Base-by-base conservation (phyloP, 53 echinoderm and acorn worm species). In the Temnopleurus reevesii region DNA sequence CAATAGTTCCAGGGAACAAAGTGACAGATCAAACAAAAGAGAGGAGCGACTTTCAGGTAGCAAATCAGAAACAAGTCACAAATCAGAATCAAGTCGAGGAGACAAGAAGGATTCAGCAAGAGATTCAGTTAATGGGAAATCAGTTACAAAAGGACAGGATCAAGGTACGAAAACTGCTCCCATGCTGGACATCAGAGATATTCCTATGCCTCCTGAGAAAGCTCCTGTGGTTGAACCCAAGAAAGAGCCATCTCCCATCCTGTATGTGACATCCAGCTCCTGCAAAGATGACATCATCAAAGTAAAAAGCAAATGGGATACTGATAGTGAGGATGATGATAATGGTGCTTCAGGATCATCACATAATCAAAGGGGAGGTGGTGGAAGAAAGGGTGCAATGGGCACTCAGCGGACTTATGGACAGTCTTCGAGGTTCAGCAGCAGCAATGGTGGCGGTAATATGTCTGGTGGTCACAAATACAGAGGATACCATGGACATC, bases 321-420 rank as follows among this genome's bases (percentile, higher is more conserved):
- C 88, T n/a, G 88, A 87, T 36, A 87, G 88, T 87, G 88, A 87
- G 35, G 88, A 87, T 87, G 88, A 87, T 1, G 88, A 87, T 26
- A 47, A 45, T 31, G 71, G 36, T 46, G 21, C 71, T 27, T 58
- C 54, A 8, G 79, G 79, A 28, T 41, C 79, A 7, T 44, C 45
- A 28, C 49, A 47, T 35, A 49, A 49, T 26, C 46, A 28, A 4
- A 56, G 83, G 23, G 46, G 49, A n/a, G 85, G 59, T 43, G 84
- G 85, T 5, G 46, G 85, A 59, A 43, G 59, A 36, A 17, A 59
- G 60, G 80, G 80, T 49, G 12, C 83, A 23, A 4, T 43, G 19
- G 60, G 61, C 18, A 5, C 8, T 35, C 55, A 33, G n/a, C 43
- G 61, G 54, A n/a, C 54, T 25, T 55, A 29, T 10, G 61, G 25